Base-by-base conservation (phyloP, 2,888 invertebrate species). In the Zygogramma bicolorata region DNA sequence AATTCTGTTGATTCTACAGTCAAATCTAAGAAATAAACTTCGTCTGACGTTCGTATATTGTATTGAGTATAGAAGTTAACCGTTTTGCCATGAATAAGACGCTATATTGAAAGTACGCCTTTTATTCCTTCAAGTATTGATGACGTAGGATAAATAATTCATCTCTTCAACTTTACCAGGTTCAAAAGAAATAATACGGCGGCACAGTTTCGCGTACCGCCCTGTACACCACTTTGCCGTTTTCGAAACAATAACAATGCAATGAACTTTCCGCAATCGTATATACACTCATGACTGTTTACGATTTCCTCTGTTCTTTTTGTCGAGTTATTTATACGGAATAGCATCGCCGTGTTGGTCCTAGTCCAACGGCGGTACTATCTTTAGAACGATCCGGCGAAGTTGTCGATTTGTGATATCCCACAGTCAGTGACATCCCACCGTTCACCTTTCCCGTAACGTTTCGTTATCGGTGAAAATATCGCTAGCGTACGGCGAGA, bases 311-410 rank as follows among this genome's bases (percentile, higher is more conserved):
- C 27, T 13, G 53, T 25, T 25, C 22, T 27, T 38, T 38, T 38
- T 53, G 25, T 25, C 53, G 8, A 53, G 53, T 25, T 34, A 38
- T 38, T 61, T 61, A 61, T 61, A 38, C 38, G n/a, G n/a, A n/a
- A n/a, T 20, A 25, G n/a, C 20, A n/a, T 20, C 71, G 34, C 63
- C 46, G 62, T 38, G 71, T 71, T 71, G 71, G 71, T 71, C 71
- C 68, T 71, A 49, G 62, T 71, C 71, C 71, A 71, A 61, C 38
- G 38, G 34, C 38, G 20, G 38, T 71, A 58, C 71, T 71, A 71
- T 71, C 66, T 71, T 71, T 71, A 71, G 71, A 71, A 58, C 58
- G 70, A 61, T 73, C 70, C 57, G 58, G 69, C 66, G 46, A 46
- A 6, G 46, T 18, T 46, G 8, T 57, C 76, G 13, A n/a, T 31